Evolutionary conservation across 2,797 vertebrate genomes (phyloP).

Genomic region (Cuculus canorus): DNA sequence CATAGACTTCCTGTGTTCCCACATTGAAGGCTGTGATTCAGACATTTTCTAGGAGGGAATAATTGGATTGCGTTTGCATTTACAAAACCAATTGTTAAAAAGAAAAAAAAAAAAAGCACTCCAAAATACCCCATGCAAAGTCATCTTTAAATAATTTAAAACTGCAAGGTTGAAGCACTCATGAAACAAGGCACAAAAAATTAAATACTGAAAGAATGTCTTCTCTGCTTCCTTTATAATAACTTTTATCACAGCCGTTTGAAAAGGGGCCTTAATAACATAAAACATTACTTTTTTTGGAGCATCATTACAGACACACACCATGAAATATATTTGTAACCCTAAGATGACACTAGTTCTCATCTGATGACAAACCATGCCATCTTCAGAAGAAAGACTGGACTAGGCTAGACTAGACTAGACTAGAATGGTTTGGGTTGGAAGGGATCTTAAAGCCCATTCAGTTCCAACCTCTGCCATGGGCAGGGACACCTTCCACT

Average conservation of each 20-base stretch:
- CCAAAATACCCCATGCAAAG: neutral
- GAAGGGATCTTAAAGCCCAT: too few species aligned
- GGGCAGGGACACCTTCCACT: too few species aligned
- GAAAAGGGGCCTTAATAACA: neutral
- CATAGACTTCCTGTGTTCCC: neutral
- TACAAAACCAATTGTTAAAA: neutral
- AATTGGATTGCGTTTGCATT: neutral
- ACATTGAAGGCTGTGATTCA: conserved; percentile 6
- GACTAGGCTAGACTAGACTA: too few species aligned
- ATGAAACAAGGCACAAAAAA: neutral
- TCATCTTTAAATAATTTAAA: neutral
- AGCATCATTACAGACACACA: neutral
- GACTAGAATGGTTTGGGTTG: too few species aligned
- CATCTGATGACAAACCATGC: neutral
- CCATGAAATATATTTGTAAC: neutral
- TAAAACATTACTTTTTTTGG: neutral
- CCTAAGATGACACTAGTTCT: neutral
- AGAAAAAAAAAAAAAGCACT: neutral
- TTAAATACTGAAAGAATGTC: neutral
- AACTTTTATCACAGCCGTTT: neutral
- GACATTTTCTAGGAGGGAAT: neutral
- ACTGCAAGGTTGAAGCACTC: neutral
- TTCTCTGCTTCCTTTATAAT: neutral
- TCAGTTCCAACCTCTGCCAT: too few species aligned
- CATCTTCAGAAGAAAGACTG: neutral